A percentile compares a stretch with the other conserved stretches of the same genome.
These are phyloP conservation scores for Hermaeophaga mercurialis DNA, from an alignment of 2,888 invertebrate genomes.

Conservation along the genomic window DNA sequence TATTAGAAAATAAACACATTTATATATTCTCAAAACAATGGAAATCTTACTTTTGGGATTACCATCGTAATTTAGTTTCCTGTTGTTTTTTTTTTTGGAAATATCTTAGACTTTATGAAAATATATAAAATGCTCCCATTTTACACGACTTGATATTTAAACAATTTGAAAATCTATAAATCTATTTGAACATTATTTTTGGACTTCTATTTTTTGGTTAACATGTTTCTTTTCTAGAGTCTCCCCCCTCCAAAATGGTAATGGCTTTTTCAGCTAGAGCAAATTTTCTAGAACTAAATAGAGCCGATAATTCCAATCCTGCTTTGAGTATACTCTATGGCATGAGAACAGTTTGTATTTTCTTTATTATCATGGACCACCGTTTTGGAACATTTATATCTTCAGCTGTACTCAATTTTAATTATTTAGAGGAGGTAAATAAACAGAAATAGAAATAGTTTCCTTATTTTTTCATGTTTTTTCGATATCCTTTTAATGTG, in stretches of 20 bases:
- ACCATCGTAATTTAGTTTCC: no score
- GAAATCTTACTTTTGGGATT: no score
- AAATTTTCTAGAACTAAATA: conserved; percentile 55
- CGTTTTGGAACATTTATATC: conserved; percentile 62
- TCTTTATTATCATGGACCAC: conserved; percentile 64
- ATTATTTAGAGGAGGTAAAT: conserved; percentile 62
- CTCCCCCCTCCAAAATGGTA: conserved; percentile 34
- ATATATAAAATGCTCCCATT: no score
- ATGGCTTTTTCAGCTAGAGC: conserved; percentile 51
- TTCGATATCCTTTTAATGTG: neutral
- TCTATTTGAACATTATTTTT: no score
- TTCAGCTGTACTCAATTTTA: conserved; percentile 63
- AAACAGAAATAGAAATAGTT: neutral
- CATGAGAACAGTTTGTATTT: conserved; percentile 63
- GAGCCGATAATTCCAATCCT: conserved; percentile 56
- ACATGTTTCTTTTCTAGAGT: conserved; percentile 24
- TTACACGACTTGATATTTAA: no score
- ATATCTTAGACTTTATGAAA: no score
- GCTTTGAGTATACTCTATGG: conserved; percentile 64
- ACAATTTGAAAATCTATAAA: no score
- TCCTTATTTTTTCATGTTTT: neutral
- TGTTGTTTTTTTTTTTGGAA: no score
- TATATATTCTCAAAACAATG: no score
- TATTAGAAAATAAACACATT: no score
- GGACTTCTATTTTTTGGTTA: no score